Evolutionary conservation across 2,888 invertebrate species (phyloP).

Genomic region (Timandra comae): DNA sequence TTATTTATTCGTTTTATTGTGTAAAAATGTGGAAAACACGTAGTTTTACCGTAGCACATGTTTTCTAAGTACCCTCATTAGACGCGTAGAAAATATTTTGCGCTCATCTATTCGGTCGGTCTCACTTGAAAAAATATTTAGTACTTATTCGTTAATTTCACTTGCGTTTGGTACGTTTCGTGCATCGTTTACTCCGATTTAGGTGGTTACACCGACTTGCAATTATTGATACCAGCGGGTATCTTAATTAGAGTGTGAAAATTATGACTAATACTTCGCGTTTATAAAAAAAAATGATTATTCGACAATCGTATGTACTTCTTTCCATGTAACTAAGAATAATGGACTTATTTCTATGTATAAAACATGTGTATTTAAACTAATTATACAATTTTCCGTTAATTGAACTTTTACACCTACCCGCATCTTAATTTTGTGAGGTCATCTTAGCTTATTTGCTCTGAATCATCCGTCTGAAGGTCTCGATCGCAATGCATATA

Average conservation of each 20-base stretch:
- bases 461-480: conserved; percentile 46
- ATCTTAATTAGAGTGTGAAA: conserved; percentile 74
- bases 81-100: conserved; percentile 22
- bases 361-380: neutral
- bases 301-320: no score
- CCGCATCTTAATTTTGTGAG: conserved; percentile 25
- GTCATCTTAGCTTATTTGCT: conserved; percentile 37
- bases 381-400: neutral
- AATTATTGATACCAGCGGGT: conserved; percentile 66
- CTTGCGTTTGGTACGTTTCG: conserved; percentile 55
- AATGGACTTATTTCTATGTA: no score
- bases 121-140: conserved; percentile 24
- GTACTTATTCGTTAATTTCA: conserved; percentile 45
- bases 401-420: conserved; percentile 17
- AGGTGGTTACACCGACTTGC: conserved; percentile 54
- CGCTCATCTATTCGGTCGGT: conserved; percentile 13
- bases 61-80: conserved; percentile 54
- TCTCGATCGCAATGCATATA: no score
- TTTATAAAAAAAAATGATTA: no score
- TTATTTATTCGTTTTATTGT: conserved; percentile 18
- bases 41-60: conserved; percentile 23
- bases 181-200: conserved; percentile 60
- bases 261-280: conserved; percentile 60
- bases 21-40: conserved; percentile 18
- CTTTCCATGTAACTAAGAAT: no score